Percentiles rank a stretch among this genome's conserved stretches.
phyloP scores from a whole-genome alignment of 2,888 invertebrate genomes.

The Oscheius sp. region DNA sequence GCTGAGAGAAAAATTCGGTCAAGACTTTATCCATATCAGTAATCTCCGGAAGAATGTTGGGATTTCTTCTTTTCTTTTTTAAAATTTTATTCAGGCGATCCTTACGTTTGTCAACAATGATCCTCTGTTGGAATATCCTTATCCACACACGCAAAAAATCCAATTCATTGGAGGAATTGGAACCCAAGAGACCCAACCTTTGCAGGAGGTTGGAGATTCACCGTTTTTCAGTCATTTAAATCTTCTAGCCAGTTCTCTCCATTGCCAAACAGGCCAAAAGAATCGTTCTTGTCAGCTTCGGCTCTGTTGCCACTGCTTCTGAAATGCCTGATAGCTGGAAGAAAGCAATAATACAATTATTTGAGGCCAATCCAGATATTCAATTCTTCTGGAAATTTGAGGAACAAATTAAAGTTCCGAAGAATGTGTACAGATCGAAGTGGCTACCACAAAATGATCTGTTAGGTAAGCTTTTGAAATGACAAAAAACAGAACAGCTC shows the following conservation, averaged over 20 bases:
- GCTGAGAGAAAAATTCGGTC: constrained; percentile 16
- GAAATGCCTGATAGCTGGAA: constrained; percentile 32
- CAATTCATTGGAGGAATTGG: constrained; percentile 31
- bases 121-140: constrained; percentile 24
- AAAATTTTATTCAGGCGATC: no score
- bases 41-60: constrained; percentile 16
- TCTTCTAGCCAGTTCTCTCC: constrained; percentile 12
- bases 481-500: constrained; percentile 5
- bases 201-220: constrained; percentile 7
- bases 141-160: constrained; percentile 15
- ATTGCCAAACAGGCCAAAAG: constrained; percentile 14
- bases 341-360: constrained; percentile 11
- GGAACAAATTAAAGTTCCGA: constrained; percentile 26
- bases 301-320: constrained; percentile 12
- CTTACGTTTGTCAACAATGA: constrained; percentile 24
- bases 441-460: constrained; percentile 29
- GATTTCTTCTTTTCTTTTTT: no score
- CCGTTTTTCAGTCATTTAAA: background rate
- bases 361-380: constrained; percentile 28
- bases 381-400: constrained; percentile 31
- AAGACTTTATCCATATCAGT: background rate
- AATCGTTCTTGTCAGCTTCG: constrained; percentile 28
- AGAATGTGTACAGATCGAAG: constrained; percentile 19
- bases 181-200: background rate
- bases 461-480: background rate